These are phyloP conservation scores for Peromyscus attwateri DNA, from an alignment of 2,797 vertebrate species.

Conservation along the genomic window DNA sequence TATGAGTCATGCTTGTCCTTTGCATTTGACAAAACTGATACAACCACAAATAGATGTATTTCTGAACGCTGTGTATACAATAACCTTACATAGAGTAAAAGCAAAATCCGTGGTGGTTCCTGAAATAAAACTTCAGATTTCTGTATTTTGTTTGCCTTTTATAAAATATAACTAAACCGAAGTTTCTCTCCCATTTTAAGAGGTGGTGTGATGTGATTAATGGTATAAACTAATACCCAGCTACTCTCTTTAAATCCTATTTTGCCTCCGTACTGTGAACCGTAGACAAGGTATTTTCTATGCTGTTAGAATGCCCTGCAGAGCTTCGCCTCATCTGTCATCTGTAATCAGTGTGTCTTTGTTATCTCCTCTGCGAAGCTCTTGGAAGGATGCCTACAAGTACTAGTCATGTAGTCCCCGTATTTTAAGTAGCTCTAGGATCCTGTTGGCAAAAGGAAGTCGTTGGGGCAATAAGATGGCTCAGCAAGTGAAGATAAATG, in stretches of 20 bases:
- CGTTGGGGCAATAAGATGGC: not conserved
- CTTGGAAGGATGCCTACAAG: not conserved
- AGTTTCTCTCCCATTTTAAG: slow-evolving; percentile 9
- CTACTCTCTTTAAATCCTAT: not conserved
- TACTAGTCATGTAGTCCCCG: not conserved
- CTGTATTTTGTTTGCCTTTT: slow-evolving; percentile 62
- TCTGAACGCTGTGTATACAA: slow-evolving; percentile 33
- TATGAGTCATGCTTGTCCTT: slow-evolving; percentile 39
- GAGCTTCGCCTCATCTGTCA: not conserved
- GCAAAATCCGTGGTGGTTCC: slow-evolving; percentile 1
- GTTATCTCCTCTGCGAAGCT: not conserved
- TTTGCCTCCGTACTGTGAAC: not conserved
- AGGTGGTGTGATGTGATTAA: not conserved
- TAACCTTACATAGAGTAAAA: slow-evolving; percentile 50
- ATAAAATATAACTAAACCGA: slow-evolving; percentile 63
- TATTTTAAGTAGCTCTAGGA: not conserved
- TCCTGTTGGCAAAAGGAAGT: slow-evolving; percentile 18
- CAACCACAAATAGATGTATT: not conserved
- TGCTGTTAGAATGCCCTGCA: not conserved
- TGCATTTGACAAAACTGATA: slow-evolving; percentile 52
- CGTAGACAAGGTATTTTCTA: not conserved
- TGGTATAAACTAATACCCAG: not conserved
- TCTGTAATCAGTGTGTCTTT: not conserved
- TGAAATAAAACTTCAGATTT: slow-evolving; percentile 53
- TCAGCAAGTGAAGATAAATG: not conserved